Evolutionary conservation across 2,797 vertebrate genomes (phyloP), one percentile per base, ranked within the genome.

Genomic region (Eulemur rubriventer): DNA sequence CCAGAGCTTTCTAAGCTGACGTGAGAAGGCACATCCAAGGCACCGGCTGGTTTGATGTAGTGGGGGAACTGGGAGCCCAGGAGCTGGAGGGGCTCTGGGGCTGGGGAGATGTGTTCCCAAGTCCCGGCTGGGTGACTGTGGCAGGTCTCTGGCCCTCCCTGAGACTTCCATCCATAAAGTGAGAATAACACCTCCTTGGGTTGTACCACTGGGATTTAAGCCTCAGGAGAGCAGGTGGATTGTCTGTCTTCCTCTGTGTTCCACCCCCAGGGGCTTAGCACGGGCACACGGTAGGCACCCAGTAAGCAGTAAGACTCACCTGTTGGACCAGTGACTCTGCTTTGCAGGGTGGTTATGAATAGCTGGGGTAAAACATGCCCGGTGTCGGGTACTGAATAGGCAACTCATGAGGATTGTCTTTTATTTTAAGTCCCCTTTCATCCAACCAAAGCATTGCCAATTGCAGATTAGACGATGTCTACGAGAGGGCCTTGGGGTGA

Each of bases 191-290:
- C 17, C 7, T 26, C 35, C 69, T 46, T 46, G 4, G 70, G 65
- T 5, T 2, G 10, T 1, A 38, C n/a, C 46, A 1, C 35, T 13
- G 28, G 28, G n/a, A n/a, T 0, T 1, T 4, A 18, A 8, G 3
- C 22, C 59, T 5, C 17, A 0, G 3, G 9, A 11, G 24, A 13
- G 17, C 46, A 30, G 16, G 33, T 0, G 7, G 4, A 7, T 26
- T 16, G 5, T 35, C 48, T 55, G 2, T 33, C 59, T 48, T 63
- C 43, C 48, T 18, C 22, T 67, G 20, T 20, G 9, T 33, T 38
- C 24, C 8, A 28, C 73, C 50, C 22, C 7, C 33, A 4, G 83
- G 48, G 4, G 14, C 5, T 57, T 3, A 6, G 73, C 38, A 22
- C 7, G 1, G 81, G 86, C 82, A 33, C 52, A 0, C 6, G 4